These are phyloP conservation scores for Magallana ariakensis DNA, from an alignment of 1,140 invertebrate species.

Conservation along the genomic window DNA sequence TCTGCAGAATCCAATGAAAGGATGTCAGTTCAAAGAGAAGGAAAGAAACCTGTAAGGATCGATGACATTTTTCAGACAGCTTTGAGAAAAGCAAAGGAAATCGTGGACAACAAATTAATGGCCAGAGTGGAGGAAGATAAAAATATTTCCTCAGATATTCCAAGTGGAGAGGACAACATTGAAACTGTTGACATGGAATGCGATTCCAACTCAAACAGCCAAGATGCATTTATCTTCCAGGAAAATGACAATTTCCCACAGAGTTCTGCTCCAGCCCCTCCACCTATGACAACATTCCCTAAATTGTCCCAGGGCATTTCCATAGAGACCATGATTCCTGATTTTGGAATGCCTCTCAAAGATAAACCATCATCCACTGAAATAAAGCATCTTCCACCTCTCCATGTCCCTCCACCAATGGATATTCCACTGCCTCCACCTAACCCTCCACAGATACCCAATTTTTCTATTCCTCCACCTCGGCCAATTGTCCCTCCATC, in stretches of 20 bases:
- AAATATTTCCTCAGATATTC: not conserved
- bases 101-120: not conserved
- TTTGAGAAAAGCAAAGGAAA: constrained; percentile 25
- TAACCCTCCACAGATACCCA: not conserved
- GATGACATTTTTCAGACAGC: constrained; percentile 10
- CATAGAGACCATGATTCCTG: constrained; percentile 6
- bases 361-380: not conserved
- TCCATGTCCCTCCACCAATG: constrained; percentile 16
- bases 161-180: constrained; percentile 3
- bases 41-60: not conserved
- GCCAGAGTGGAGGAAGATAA: constrained; percentile 8
- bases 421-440: not conserved
- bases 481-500: not conserved
- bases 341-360: not conserved
- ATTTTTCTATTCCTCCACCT: constrained; percentile 3
- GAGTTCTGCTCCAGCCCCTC: not conserved
- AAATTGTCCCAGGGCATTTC: constrained; percentile 4
- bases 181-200: constrained; percentile 45
- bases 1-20: not conserved
- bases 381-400: not conserved
- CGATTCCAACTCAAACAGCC: constrained; percentile 31
- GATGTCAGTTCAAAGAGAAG: not conserved
- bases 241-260: not conserved
- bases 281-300: constrained; percentile 8
- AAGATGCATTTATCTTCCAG: constrained; percentile 8